Evolutionary conservation across 2,797 vertebrate species (phyloP), one percentile per base, ranked within the genome.

Genomic region (Gadopsis marmoratus): DNA sequence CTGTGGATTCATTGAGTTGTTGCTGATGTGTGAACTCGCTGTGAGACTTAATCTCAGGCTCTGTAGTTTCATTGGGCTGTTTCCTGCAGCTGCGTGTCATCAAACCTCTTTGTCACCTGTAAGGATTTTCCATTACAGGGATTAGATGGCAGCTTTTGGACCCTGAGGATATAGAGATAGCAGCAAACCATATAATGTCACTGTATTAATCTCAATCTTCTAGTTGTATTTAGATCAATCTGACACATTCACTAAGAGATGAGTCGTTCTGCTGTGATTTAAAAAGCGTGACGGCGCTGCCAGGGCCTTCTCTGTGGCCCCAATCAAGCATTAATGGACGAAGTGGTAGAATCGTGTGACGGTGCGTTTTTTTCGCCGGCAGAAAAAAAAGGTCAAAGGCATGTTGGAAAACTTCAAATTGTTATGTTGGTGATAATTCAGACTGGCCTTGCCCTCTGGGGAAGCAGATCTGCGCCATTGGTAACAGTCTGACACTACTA

Each of bases 401-500:
- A 55, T 31, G 55, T 48, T 54, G 50, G 61, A 26, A 78, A 71
- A 68, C 63, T 64, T 31, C 0, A 7, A 55, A 66, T 82, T 65
- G 64, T 74, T 74, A 77, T 9, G 23, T 56, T 16, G 53, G 53
- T 41, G 64, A 78, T 80, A 80, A 83, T 83, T 83, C 72, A 78
- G 59, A 17, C 13, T 66, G 71, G 70, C 67, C 70, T 69, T 7
- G 71, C 16, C 74, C 66, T 75, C 31, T 31, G 47, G 58, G 50
- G 67, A 56, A 19, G 65, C 59, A 37, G 29, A 79, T 58, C 64
- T 6, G 2, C 35, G 4, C 33, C 56, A 14, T 50, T 29, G 39
- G 78, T n/a, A 37, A 73, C 8, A 33, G 23, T 23, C 59, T 69
- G 33, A 62, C 29, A 23, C 43, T 16, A 14, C 72, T 26, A 35